These are phyloP conservation scores for Bos indicus DNA, from an alignment of 2,113 vertebrate genomes.

Conservation along the genomic window DNA sequence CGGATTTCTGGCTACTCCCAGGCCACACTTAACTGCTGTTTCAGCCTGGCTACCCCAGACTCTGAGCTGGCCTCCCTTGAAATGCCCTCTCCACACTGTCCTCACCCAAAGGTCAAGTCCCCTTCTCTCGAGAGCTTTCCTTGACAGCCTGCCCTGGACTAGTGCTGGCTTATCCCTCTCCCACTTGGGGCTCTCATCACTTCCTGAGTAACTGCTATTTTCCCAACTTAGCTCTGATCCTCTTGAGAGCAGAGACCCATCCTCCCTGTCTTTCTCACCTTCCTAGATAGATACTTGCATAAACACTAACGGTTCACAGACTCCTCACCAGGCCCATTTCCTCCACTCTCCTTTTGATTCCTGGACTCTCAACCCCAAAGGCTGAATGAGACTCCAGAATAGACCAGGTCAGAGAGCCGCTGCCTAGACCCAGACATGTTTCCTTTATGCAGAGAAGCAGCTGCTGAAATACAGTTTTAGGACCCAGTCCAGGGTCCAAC, in stretches of 20 bases:
- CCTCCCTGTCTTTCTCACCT: neutral
- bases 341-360: neutral
- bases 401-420: neutral
- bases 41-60: neutral
- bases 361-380: neutral
- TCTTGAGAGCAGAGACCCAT: neutral
- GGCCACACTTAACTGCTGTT: neutral
- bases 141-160: neutral
- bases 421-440: neutral
- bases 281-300: neutral
- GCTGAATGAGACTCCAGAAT: neutral
- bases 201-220: neutral
- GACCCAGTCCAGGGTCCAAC: neutral
- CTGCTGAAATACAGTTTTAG: neutral
- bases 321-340: neutral
- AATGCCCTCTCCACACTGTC: neutral
- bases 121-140: neutral
- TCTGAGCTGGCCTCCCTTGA: neutral
- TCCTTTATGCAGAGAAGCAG: neutral
- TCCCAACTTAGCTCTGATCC: neutral
- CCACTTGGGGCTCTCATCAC: neutral
- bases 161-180: too few relatives aligned
- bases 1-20: neutral
- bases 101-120: neutral
- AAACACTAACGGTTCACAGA: neutral